These are phyloP conservation scores for Nasonia longicornis DNA, from an alignment of 1,140 invertebrate species.

Conservation along the genomic window DNA sequence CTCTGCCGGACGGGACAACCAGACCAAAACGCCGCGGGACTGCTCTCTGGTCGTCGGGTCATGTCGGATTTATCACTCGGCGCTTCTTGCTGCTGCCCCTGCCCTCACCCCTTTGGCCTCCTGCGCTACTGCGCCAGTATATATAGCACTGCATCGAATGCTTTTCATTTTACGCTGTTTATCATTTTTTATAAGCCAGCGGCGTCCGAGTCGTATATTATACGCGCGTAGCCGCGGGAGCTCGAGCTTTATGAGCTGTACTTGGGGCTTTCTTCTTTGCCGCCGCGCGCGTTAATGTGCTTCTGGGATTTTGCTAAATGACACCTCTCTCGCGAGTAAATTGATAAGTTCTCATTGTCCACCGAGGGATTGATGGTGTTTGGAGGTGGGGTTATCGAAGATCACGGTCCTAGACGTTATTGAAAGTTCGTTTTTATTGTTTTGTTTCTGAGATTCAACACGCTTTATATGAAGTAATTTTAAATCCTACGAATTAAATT, in stretches of 20 bases:
- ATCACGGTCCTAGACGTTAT: no score
- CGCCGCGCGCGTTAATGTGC: not conserved
- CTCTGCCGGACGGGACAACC: slow-evolving; percentile 49
- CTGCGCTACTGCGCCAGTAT: slow-evolving; percentile 14
- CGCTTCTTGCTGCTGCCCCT: slow-evolving; percentile 51
- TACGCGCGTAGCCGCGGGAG: not conserved
- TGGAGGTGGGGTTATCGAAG: no score
- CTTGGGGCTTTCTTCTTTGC: slow-evolving; percentile 12
- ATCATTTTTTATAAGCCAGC: slow-evolving; percentile 47
- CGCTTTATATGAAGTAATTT: no score
- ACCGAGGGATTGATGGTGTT: no score
- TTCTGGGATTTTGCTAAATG: not conserved
- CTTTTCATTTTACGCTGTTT: slow-evolving; percentile 43
- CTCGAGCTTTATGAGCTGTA: slow-evolving; percentile 24
- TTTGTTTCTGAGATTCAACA: no score
- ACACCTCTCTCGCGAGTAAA: not conserved
- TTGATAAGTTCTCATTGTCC: not conserved
- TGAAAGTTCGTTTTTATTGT: no score
- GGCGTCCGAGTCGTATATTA: slow-evolving; percentile 35
- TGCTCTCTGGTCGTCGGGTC: slow-evolving; percentile 50
- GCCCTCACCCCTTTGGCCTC: not conserved
- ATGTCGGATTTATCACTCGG: slow-evolving; percentile 61
- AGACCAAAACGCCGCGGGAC: slow-evolving; percentile 60
- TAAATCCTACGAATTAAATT: no score
- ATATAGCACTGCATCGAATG: not conserved